Conservation (phyloP, 1,140 invertebrate species). For the Drosophila bipectinata region DNA sequence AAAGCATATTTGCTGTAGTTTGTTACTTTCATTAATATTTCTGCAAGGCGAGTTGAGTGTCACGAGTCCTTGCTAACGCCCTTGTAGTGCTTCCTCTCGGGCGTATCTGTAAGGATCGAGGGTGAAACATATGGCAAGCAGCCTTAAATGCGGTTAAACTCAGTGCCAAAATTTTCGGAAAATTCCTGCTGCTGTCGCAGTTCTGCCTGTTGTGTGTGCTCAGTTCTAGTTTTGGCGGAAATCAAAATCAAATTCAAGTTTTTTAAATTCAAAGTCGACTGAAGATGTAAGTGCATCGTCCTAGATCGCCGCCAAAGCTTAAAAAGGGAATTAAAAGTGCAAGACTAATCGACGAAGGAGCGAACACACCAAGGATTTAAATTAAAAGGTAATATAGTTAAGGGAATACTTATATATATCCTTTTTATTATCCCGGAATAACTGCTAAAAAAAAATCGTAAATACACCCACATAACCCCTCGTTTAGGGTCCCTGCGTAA, state of each 20-base stretch:
- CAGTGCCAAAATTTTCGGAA: slow-evolving; percentile 23
- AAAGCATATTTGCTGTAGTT: neutral
- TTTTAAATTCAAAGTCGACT: slow-evolving; percentile 53
- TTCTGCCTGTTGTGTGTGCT: slow-evolving; percentile 44
- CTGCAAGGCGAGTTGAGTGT: neutral
- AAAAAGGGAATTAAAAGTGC: neutral
- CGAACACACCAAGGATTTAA: neutral
- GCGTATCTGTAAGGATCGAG: slow-evolving; percentile 29
- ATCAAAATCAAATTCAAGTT: slow-evolving; percentile 56
- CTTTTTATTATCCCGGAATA: no score
- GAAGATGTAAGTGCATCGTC: slow-evolving; percentile 37
- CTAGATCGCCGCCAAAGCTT: neutral
- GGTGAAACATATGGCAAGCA: slow-evolving; percentile 52
- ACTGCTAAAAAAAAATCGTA: neutral
- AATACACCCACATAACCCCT: slow-evolving; percentile 2
- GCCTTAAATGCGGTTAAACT: slow-evolving; percentile 58
- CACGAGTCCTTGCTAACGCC: slow-evolving; percentile 12
- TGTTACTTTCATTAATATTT: neutral
- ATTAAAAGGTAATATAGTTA: neutral
- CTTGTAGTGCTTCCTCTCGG: slow-evolving; percentile 48
- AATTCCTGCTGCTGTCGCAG: slow-evolving; percentile 51
- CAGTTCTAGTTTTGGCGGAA: slow-evolving; percentile 39
- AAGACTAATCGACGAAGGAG: slow-evolving; percentile 4
- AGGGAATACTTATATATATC: no score
- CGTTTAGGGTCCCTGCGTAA: slow-evolving; percentile 1